A percentile compares a stretch with the other conserved stretches of the same genome.
Evolutionary conservation across 1,140 invertebrate genomes (phyloP).

Genomic region (Zaprionus davidi): DNA sequence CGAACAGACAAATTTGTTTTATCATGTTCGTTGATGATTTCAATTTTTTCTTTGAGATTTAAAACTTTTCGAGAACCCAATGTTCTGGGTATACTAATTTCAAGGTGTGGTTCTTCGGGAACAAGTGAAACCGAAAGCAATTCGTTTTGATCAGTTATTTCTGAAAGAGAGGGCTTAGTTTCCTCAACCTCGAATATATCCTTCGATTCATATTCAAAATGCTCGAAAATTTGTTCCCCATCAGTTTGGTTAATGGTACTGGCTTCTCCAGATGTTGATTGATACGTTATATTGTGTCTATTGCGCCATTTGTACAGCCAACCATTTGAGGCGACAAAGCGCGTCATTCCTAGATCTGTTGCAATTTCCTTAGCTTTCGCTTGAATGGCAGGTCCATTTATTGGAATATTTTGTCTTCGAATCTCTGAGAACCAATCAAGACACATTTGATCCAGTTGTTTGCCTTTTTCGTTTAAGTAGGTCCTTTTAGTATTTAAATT

Average conservation of each 20-base stretch:
- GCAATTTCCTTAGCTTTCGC: neutral
- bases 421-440: neutral
- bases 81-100: too few relatives aligned
- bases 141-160: too few relatives aligned
- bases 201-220: too few relatives aligned
- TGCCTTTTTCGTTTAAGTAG: neutral
- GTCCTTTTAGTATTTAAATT: neutral
- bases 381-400: neutral
- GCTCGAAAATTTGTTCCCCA: neutral
- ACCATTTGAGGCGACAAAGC: neutral
- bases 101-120: too few relatives aligned
- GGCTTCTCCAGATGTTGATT: neutral
- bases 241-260: neutral
- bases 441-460: neutral
- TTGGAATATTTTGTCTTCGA: neutral
- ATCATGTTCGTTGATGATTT: neutral
- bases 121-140: too few relatives aligned
- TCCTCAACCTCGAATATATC: too few relatives aligned
- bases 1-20: neutral
- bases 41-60: neutral
- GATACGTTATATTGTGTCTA: neutral
- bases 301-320: neutral
- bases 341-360: neutral
- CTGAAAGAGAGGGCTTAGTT: too few relatives aligned
- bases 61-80: neutral